Conservation (phyloP, 2,113 vertebrate genomes). For the Pelecanus crispus region DNA sequence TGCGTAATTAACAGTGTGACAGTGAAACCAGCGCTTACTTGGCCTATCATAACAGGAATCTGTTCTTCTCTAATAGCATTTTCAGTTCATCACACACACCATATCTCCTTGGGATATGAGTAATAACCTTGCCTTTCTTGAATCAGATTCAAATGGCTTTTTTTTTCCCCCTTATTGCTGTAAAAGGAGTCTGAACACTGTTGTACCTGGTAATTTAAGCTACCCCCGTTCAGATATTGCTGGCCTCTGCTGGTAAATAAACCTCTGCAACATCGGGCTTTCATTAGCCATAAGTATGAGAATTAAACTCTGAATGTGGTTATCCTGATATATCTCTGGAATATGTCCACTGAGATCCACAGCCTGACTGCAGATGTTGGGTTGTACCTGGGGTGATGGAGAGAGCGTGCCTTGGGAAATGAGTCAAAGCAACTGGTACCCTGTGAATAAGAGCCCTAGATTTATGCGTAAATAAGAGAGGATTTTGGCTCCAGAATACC, state of each 20-base stretch:
- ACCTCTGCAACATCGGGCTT: background rate
- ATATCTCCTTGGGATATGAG: background rate
- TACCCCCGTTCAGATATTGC: background rate
- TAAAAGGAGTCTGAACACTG: background rate
- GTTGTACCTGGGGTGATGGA: background rate
- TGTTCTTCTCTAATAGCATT: constrained; percentile 22
- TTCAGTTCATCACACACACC: background rate
- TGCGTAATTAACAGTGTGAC: constrained; percentile 6
- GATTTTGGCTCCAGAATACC: background rate
- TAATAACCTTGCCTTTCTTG: background rate
- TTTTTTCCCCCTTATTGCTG: background rate
- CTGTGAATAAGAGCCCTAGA: background rate
- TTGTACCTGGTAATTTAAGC: background rate
- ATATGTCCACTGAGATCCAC: background rate
- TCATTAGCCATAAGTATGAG: background rate
- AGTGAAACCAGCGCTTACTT: background rate
- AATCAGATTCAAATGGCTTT: background rate
- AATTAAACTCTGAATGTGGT: background rate
- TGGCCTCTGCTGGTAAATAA: constrained; percentile 11
- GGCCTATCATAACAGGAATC: constrained; percentile 16
- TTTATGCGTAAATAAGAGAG: constrained; percentile 32
- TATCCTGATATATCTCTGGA: constrained; percentile 19
- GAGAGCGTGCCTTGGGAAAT: background rate
- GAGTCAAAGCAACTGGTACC: background rate
- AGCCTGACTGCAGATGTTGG: background rate